phyloP scores from a whole-genome alignment of 2,888 invertebrate genomes.

The Bibio marci region DNA sequence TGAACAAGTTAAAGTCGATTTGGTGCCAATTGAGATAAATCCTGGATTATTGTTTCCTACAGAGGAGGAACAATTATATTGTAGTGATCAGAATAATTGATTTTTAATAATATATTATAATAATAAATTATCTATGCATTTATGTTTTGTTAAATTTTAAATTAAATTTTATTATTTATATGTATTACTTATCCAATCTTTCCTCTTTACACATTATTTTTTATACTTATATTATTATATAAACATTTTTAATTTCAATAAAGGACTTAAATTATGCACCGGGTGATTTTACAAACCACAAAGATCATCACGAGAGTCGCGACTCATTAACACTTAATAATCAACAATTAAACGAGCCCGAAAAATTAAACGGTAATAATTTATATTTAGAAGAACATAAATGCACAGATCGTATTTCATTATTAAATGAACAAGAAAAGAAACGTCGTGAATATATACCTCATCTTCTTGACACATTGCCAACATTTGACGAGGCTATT shows the following conservation, averaged over 20 bases:
- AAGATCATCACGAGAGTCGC: slow-evolving; percentile 26
- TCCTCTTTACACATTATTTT: too few species aligned
- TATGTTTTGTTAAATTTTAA: too few species aligned
- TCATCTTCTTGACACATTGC: slow-evolving; percentile 4
- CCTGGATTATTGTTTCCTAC: too few species aligned
- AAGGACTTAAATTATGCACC: slow-evolving; percentile 29
- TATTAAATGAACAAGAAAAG: slow-evolving; percentile 7
- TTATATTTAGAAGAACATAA: slow-evolving; percentile 17
- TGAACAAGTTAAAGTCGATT: too few species aligned
- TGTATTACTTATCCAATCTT: too few species aligned
- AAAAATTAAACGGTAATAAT: slow-evolving; percentile 16
- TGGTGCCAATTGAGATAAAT: too few species aligned
- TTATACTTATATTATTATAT: too few species aligned
- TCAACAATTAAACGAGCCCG: slow-evolving; percentile 19
- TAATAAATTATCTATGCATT: too few species aligned
- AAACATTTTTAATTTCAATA: neutral
- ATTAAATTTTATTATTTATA: too few species aligned
- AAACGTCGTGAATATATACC: slow-evolving; percentile 1
- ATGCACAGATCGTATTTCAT: slow-evolving; percentile 7
- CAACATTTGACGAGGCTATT: neutral
- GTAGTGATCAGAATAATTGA: too few species aligned
- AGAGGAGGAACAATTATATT: too few species aligned
- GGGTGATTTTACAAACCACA: slow-evolving; percentile 32
- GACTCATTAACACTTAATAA: slow-evolving; percentile 20
- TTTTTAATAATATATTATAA: too few species aligned